Evolutionary conservation across 1,140 invertebrate species (phyloP).

Genomic region (Caenorhabditis remanei): DNA sequence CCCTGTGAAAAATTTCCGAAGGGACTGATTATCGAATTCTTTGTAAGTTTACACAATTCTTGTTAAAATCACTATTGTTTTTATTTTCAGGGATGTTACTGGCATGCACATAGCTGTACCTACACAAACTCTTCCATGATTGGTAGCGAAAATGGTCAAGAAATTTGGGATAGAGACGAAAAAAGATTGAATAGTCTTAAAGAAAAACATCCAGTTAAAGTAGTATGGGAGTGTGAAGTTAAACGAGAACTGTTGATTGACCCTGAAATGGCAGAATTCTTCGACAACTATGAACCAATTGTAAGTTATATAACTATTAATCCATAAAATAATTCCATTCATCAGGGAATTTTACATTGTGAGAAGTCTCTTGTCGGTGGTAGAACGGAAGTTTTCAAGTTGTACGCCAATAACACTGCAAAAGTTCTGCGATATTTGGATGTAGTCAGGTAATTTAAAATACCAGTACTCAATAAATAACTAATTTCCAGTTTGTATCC

Average conservation of each 20-base stretch:
- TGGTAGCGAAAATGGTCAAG: neutral
- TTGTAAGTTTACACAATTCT: neutral
- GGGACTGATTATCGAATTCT: neutral
- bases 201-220: neutral
- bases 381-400: too few species aligned
- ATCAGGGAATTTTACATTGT: too few species aligned
- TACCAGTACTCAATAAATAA: too few species aligned
- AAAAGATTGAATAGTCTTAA: neutral
- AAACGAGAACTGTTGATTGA: neutral
- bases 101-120: neutral
- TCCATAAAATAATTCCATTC: too few species aligned
- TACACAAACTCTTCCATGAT: neutral
- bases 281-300: neutral
- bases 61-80: neutral
- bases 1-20: neutral
- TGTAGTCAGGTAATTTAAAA: too few species aligned
- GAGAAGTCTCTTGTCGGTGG: too few species aligned
- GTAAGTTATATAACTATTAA: too few species aligned
- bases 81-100: neutral
- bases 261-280: neutral
- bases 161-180: neutral
- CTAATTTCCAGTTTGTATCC: neutral
- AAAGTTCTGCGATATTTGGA: too few species aligned
- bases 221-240: slow-evolving; percentile 2
- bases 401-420: too few species aligned